Evolutionary conservation across 2,113 vertebrate genomes (phyloP), one percentile per base, ranked within the genome.

Genomic region (Pandion haliaetus): DNA sequence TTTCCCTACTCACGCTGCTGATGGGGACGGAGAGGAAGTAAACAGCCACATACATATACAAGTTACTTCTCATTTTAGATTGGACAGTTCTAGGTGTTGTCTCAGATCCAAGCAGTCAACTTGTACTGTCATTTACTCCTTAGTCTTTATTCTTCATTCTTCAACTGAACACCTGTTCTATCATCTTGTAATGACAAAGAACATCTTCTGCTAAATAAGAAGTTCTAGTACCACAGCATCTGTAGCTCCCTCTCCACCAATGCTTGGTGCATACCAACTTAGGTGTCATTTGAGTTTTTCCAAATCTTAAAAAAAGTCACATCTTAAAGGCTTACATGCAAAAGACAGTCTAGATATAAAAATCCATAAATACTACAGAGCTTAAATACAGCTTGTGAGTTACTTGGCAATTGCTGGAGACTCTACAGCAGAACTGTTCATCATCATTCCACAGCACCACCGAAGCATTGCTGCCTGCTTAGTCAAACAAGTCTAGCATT

Each of bases 201-300:
- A 2, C 45, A 50, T 26, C 10, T 80, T 17, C 38, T 81, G 9
- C 8, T 67, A 76, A 47, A 17, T 5, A 8, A 61, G 3, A 62
- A 42, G 34, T 45, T 81, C 14, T 52, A 32, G 66, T 72, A 36
- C 8, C 21, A 84, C 17, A 82, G 8, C 16, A 71, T 10, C 38
- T 36, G 12, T 25, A 40, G 31, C 40, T 59, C n/a, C 26, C 34
- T 59, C 47, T 38, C n/a, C 34, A 70, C 5, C n/a, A 32, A 42
- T 1, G 0, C 12, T 6, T 24, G 10, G 24, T 42, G 13, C 15
- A 21, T 14, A 61, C 1, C 18, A 42, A 19, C 12, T 20, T 4
- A 4, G 13, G 17, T 5, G 3, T 19, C 31, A 54, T 65, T 31
- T 67, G 24, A 16, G 2, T 6, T 91, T 61, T 71, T 14, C 8